These are phyloP conservation scores for Disparrhopalites patrizii DNA, from an alignment of 2,888 invertebrate genomes.

Conservation along the genomic window DNA sequence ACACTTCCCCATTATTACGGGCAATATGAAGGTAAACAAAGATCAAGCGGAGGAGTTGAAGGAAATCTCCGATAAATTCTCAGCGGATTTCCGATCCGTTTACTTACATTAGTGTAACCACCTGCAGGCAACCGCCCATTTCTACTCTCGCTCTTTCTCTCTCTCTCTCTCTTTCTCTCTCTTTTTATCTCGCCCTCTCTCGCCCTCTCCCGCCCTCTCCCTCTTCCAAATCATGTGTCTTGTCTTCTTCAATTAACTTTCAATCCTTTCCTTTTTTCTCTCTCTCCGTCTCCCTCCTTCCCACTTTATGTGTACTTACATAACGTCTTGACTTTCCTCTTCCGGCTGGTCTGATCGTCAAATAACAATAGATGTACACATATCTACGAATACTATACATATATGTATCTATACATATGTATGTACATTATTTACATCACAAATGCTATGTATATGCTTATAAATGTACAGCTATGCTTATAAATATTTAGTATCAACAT, in stretches of 20 bases:
- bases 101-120: slow-evolving; percentile 25
- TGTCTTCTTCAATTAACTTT: slow-evolving; percentile 27
- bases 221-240: slow-evolving; percentile 7
- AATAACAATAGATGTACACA: neutral
- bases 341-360: neutral
- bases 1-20: slow-evolving; percentile 21
- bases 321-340: neutral
- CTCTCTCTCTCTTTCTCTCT: slow-evolving; percentile 13
- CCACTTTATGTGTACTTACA: neutral
- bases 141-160: neutral
- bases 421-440: too few relatives aligned
- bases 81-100: slow-evolving; percentile 29
- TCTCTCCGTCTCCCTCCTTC: neutral
- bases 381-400: too few relatives aligned
- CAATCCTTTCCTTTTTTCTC: slow-evolving; percentile 19
- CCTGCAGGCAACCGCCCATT: slow-evolving; percentile 17
- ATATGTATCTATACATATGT: too few relatives aligned
- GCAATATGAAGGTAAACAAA: slow-evolving; percentile 28
- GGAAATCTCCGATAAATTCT: slow-evolving; percentile 26
- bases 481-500: neutral
- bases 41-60: slow-evolving; percentile 1
- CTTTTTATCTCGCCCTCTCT: neutral
- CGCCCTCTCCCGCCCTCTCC: neutral
- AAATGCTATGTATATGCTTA: too few relatives aligned
- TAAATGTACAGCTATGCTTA: too few relatives aligned